A percentile compares a stretch with the other conserved stretches of the same genome.
phyloP scores from a whole-genome alignment of 2,888 invertebrate genomes.

The Hydraecia micacea region DNA sequence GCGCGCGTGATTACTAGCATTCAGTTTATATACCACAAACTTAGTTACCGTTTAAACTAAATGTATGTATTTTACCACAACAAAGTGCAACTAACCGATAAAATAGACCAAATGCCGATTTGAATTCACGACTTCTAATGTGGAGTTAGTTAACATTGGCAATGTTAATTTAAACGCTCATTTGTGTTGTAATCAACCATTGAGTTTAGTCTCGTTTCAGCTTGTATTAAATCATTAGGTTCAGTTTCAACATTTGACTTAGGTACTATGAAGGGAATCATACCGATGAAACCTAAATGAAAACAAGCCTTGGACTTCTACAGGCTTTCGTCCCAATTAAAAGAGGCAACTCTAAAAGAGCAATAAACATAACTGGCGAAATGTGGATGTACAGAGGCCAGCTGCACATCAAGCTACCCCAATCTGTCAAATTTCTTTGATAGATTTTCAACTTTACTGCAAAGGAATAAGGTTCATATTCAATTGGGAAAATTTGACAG shows the following conservation, averaged over 20 bases:
- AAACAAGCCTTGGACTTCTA: neutral
- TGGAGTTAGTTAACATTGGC: neutral
- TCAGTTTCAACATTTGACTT: neutral
- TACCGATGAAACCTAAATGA: neutral
- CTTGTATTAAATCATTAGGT: neutral
- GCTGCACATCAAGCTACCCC: no score
- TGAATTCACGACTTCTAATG: constrained; percentile 8
- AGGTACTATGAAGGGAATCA: neutral
- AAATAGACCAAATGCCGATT: constrained; percentile 16
- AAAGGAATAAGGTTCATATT: no score
- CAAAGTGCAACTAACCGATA: constrained; percentile 24
- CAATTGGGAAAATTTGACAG: no score
- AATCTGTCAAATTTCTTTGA: no score
- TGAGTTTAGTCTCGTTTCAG: neutral
- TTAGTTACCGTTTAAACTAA: constrained; percentile 33
- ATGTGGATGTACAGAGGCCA: no score
- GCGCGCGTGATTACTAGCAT: constrained; percentile 31
- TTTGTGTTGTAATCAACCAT: neutral
- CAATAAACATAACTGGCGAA: no score
- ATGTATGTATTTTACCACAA: constrained; percentile 37
- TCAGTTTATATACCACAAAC: constrained; percentile 29
- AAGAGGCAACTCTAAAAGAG: no score
- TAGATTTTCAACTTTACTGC: no score
- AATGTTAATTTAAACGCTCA: constrained; percentile 8
- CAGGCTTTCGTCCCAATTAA: no score